phyloP scores from a whole-genome alignment of 2,888 invertebrate genomes.

The Trissoscelio sp. region DNA sequence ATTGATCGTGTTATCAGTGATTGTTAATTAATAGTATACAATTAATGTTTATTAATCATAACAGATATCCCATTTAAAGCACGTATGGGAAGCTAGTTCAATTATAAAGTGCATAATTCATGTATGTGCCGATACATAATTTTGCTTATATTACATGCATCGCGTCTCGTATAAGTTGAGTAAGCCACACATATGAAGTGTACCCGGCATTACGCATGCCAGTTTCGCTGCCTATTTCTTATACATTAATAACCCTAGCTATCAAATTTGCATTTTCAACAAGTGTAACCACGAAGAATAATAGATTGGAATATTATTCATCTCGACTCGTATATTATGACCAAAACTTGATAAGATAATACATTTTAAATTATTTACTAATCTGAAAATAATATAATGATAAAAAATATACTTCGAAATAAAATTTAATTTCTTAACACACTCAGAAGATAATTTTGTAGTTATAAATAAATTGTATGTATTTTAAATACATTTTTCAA shows the following conservation, averaged over 20 bases:
- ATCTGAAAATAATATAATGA: no score
- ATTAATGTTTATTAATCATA: constrained; percentile 50
- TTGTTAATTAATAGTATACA: constrained; percentile 34
- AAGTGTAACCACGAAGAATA: constrained; percentile 26
- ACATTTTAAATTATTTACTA: not conserved
- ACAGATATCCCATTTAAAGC: constrained; percentile 25
- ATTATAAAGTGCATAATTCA: constrained; percentile 47
- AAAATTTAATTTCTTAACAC: no score
- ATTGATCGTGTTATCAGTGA: constrained; percentile 13
- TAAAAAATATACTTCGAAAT: no score
- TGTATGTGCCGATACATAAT: constrained; percentile 49
- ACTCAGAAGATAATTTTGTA: no score
- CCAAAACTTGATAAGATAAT: not conserved
- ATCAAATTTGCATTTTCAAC: constrained; percentile 46
- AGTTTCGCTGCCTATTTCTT: constrained; percentile 34
- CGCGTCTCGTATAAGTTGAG: constrained; percentile 37
- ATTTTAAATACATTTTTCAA: no score
- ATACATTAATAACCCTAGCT: constrained; percentile 25
- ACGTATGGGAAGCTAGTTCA: constrained; percentile 26
- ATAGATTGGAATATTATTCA: constrained; percentile 41
- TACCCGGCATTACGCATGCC: constrained; percentile 17
- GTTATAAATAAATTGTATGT: no score
- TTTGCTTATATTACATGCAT: constrained; percentile 56
- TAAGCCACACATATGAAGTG: constrained; percentile 29
- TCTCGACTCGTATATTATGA: constrained; percentile 1